Evolutionary conservation across 2,113 vertebrate species (phyloP).

Genomic region (Tamias sibiricus): DNA sequence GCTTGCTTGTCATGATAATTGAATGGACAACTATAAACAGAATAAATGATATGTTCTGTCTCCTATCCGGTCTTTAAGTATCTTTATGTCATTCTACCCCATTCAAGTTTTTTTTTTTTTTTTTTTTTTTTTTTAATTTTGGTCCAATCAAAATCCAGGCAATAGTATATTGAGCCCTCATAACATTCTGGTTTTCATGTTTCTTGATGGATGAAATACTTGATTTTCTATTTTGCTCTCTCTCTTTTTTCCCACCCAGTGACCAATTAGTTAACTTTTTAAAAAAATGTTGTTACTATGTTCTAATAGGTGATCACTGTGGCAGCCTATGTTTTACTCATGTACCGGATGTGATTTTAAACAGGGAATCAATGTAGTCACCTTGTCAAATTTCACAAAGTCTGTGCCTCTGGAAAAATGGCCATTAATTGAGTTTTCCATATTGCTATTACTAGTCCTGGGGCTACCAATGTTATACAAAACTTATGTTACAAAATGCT

Average conservation of each 20-base stretch:
- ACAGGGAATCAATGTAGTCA: background rate
- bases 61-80: background rate
- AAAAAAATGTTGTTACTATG: background rate
- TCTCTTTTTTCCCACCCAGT: background rate
- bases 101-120: background rate
- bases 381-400: constrained; percentile 9
- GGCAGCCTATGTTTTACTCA: background rate
- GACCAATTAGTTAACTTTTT: background rate
- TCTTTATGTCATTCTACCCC: background rate
- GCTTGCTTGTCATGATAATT: background rate
- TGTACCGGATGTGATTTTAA: background rate
- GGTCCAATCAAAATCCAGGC: background rate
- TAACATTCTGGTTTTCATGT: background rate
- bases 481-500: constrained; percentile 65
- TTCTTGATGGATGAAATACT: background rate
- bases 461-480: constrained; percentile 46
- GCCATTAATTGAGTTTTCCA: background rate
- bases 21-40: background rate
- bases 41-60: background rate
- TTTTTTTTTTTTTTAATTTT: background rate
- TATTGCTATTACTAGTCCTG: background rate
- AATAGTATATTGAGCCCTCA: background rate
- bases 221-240: background rate
- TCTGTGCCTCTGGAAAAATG: background rate
- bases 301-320: background rate